Base-by-base conservation (phyloP, 1,140 invertebrate genomes). In the Zaprionus camerounensis region DNA sequence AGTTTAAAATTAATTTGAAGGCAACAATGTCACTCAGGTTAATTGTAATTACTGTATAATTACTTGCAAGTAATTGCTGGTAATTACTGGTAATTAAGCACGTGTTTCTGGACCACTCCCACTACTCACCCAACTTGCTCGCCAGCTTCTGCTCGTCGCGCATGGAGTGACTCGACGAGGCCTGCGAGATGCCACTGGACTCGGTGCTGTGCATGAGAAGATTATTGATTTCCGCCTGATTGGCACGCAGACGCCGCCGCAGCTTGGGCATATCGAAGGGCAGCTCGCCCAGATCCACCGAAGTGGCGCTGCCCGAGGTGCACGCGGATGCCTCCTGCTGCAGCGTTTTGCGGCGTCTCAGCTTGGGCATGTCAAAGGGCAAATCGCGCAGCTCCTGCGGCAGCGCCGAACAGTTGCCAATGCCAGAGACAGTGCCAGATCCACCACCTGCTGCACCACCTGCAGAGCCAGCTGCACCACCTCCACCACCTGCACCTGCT, bases 251-350 rank as follows among this genome's bases (percentile, higher is more conserved):
- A 74, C 96, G 94, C 34, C 97, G 94, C 59, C 96, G 93, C 46
- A 98, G 93, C 93, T 98, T 98, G 13, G 97, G 97, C 96, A 98
- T 97, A 91, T 98, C 97, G 87, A 98, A 98, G 17, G 97, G 97
- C 71, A 98, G 94, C 82, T 97, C 95, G 55, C 95, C 94, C 2
- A 97, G 93, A 85, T 97, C 96, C 12, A 96, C 95, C 6, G 95
- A 96, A 3, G 95, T 96, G 22, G 95, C 95, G 79, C 95, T 96
- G 41, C 95, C 95, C 15, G 95, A 96, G 36, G 96, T 96, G 51
- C 95, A 95, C 9, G 94, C 94, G 44, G 41, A 46, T 17, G 93
- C 82, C 75, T 87, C 84, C 71, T 87, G 84, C 38, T 87, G 84
- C 78, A 87, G 12, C 41, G 94, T 94, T 72, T 96, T 94, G 91